Evolutionary conservation across 2,888 invertebrate genomes (phyloP), one percentile per base, ranked within the genome.

Genomic region (Leucania comma): DNA sequence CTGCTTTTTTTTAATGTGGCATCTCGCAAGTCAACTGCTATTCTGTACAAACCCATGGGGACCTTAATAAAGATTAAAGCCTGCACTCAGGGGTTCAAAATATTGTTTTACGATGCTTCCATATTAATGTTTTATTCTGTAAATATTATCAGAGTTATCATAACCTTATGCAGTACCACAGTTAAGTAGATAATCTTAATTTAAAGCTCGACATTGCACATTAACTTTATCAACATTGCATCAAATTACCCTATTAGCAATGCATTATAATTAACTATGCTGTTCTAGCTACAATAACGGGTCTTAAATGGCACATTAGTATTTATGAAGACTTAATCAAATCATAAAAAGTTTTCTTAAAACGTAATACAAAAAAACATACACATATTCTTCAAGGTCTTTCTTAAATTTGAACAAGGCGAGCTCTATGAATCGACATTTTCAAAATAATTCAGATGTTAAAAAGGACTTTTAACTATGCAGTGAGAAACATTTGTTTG

Each of bases 171-270:
- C 35, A 57, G 46, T 51, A n/a, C 10, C 24, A 46, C 72, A 48
- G 20, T 51, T 24, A 48, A 58, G 24, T 17, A 59, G 61, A 62
- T 80, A 48, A 80, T 62, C 67, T 75, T 60, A n/a, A 60, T 51
- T 67, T 74, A 74, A 42, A 48, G 17, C 50, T 56, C 54, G 4
- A 22, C 22, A 54, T 12, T 32, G 51, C 46, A 56, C 51, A 75
- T 77, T 81, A 80, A 14, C 56, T 53, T 77, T 80, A 77, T 77
- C 77, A 80, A 81, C 53, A 77, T 53, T 64, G 68, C 76, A 77
- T 77, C 81, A 77, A 77, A 76, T 42, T 63, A 29, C 61, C n/a
- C 53, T 51, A 81, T 63, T 63, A 64, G n/a, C 38, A 35, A n/a
- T 26, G 54, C 1, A 46, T 63, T 51, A 9, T 63, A 32, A 80